Conservation (phyloP, 2,797 vertebrate genomes). For the Sebastes hubbsi region DNA sequence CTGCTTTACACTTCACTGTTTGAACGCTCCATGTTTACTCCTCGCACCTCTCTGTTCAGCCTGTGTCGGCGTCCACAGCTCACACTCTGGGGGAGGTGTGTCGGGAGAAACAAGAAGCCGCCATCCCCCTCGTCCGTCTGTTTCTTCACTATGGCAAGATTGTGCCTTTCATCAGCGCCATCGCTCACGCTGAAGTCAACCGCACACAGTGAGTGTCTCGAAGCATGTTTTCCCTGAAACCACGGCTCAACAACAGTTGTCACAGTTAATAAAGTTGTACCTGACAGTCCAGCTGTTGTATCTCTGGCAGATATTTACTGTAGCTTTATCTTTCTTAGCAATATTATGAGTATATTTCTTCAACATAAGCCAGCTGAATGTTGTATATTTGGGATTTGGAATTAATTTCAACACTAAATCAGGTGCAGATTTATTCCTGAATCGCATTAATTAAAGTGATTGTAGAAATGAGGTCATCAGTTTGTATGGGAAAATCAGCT, state of each 20-base stretch:
- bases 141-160: conserved; percentile 96
- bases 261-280: background rate
- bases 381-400: background rate
- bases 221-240: background rate
- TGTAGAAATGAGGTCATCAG: background rate
- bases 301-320: background rate
- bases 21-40: background rate
- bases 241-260: background rate
- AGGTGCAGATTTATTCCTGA: background rate
- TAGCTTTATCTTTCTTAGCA: background rate
- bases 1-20: background rate
- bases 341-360: background rate
- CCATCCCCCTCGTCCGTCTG: conserved; percentile 94
- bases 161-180: conserved; percentile 97
- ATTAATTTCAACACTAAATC: background rate
- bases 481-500: background rate
- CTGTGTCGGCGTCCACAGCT: conserved; percentile 94
- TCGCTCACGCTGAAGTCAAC: conserved; percentile 95
- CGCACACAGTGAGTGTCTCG: conserved; percentile 93
- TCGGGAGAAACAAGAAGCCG: conserved; percentile 97
- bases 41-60: conserved; percentile 75
- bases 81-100: conserved; percentile 96
- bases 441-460: background rate
- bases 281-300: background rate
- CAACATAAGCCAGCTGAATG: background rate